Conservation (phyloP, 2,888 invertebrate genomes). For the Pristionchus mayeri region DNA sequence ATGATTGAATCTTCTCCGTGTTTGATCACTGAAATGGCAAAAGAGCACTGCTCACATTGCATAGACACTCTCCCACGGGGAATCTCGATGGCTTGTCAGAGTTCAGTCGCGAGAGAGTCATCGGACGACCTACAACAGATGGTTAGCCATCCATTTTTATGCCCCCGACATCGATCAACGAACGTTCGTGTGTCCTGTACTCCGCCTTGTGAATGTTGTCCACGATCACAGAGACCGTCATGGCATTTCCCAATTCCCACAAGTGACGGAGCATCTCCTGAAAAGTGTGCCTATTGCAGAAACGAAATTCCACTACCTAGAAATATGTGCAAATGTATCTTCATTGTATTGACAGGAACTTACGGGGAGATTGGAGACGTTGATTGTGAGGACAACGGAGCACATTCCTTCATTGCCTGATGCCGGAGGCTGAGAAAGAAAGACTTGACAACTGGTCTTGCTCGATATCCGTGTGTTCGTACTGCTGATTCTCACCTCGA, state of each 20-base stretch:
- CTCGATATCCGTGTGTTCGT: too few species aligned
- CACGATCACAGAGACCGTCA: neutral
- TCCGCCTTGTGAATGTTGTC: constrained; percentile 17
- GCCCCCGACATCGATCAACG: neutral
- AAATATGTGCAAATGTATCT: too few species aligned
- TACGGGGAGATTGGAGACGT: neutral
- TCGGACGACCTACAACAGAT: too few species aligned
- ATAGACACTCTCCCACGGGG: neutral
- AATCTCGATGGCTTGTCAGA: neutral
- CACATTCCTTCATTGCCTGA: neutral
- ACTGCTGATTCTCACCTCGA: neutral
- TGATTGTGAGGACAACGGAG: constrained; percentile 13
- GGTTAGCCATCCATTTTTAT: too few species aligned
- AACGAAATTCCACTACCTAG: too few species aligned
- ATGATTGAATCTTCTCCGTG: neutral
- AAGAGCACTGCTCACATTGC: constrained; percentile 8
- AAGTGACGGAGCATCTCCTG: neutral
- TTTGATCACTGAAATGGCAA: neutral
- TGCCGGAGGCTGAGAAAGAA: too few species aligned
- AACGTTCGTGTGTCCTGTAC: neutral
- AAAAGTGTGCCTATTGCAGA: neutral
- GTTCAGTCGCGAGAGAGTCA: neutral
- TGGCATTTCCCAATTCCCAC: neutral
- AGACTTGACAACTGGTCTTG: too few species aligned
- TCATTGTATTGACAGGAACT: neutral